phyloP scores from a whole-genome alignment of 1,140 invertebrate genomes.

The Calliopsis andreniformis region DNA sequence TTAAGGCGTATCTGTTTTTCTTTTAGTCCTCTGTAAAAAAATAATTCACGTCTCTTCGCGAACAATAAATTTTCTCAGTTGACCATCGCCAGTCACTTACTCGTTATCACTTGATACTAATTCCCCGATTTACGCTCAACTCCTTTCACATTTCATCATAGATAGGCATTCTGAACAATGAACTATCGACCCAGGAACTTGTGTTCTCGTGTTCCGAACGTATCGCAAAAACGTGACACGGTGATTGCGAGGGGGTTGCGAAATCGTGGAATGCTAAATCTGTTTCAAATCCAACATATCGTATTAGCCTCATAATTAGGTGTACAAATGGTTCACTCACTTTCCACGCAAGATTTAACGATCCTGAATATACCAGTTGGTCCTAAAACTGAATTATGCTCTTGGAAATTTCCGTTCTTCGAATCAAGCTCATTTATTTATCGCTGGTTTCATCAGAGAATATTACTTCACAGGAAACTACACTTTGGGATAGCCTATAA shows the following conservation, averaged over 20 bases:
- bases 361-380: conserved; percentile 8
- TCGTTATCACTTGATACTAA: not conserved
- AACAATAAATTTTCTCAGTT: too few species aligned
- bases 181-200: not conserved
- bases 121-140: not conserved
- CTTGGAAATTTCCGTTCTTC: not conserved
- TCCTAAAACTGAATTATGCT: not conserved
- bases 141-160: conserved; percentile 40
- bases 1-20: too few species aligned
- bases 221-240: conserved; percentile 48
- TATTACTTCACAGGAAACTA: too few species aligned
- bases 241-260: conserved; percentile 42
- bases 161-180: conserved; percentile 21
- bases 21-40: too few species aligned
- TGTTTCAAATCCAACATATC: not conserved
- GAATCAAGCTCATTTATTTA: not conserved
- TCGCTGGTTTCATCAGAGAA: not conserved
- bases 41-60: too few species aligned
- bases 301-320: conserved; percentile 48
- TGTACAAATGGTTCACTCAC: conserved; percentile 10
- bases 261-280: conserved; percentile 43
- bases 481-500: too few species aligned
- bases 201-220: conserved; percentile 28
- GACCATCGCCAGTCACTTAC: not conserved
- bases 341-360: conserved; percentile 8